These are phyloP conservation scores for Acleris holmiana DNA, from an alignment of 2,888 invertebrate genomes.

Conservation along the genomic window DNA sequence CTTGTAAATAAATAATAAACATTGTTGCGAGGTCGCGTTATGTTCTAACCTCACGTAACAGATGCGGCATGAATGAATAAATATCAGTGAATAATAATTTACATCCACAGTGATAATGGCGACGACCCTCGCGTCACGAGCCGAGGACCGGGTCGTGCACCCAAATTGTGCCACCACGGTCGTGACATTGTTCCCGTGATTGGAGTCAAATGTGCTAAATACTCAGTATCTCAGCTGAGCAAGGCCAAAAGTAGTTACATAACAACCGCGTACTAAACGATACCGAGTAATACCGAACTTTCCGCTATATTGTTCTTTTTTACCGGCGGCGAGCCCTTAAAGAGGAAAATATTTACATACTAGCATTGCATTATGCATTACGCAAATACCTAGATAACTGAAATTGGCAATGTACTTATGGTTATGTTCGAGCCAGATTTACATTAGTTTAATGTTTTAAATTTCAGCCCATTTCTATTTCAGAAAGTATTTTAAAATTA, in stretches of 20 bases:
- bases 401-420: no score
- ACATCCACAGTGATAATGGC: constrained; percentile 45
- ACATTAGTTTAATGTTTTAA: no score
- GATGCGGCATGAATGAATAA: constrained; percentile 38
- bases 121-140: constrained; percentile 51
- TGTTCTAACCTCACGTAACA: constrained; percentile 45
- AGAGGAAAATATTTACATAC: no score
- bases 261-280: constrained; percentile 1
- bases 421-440: no score
- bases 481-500: no score
- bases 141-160: constrained; percentile 57
- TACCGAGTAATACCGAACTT: constrained; percentile 1
- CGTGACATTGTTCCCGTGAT: constrained; percentile 71
- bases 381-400: no score
- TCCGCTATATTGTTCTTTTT: constrained; percentile 7
- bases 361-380: no score
- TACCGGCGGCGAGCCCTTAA: no score
- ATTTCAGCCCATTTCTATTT: no score
- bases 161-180: constrained; percentile 62
- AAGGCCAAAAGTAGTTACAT: constrained; percentile 5
- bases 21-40: constrained; percentile 39
- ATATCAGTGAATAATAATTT: constrained; percentile 39
- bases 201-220: constrained; percentile 41
- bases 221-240: constrained; percentile 6
- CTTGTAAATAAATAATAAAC: constrained; percentile 37